Conservation (phyloP, 2,113 vertebrate species). For the Dicrurus megarhynchus region DNA sequence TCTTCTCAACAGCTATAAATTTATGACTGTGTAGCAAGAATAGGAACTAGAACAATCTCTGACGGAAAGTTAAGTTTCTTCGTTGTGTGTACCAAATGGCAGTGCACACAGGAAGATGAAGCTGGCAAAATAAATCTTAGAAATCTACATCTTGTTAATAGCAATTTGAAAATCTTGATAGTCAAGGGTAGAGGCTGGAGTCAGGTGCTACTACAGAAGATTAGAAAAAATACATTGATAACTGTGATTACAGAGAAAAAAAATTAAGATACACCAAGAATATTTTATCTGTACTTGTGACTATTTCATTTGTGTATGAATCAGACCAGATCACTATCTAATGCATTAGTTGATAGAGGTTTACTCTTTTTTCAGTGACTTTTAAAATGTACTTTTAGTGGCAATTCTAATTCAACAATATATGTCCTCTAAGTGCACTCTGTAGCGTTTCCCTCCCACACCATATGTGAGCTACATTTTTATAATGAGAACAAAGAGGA, state of each 20-base stretch:
- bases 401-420: slow-evolving; percentile 9
- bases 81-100: background rate
- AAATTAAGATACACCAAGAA: background rate
- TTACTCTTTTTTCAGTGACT: slow-evolving; percentile 18
- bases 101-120: background rate
- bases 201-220: background rate
- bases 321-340: background rate
- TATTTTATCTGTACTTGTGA: background rate
- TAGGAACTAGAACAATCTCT: background rate
- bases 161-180: background rate
- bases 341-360: background rate
- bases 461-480: slow-evolving; percentile 35
- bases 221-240: background rate
- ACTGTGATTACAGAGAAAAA: background rate
- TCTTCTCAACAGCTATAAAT: background rate
- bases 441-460: slow-evolving; percentile 12
- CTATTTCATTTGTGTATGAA: background rate
- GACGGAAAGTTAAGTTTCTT: background rate
- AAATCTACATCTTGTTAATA: background rate
- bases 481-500: slow-evolving; percentile 37
- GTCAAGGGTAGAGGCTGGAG: background rate
- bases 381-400: background rate
- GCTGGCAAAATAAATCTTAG: background rate
- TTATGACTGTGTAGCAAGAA: background rate
- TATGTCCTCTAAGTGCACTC: slow-evolving; percentile 38